These are phyloP conservation scores for Hapalemur alaotrensis DNA, from an alignment of 2,797 vertebrate species.

Conservation along the genomic window DNA sequence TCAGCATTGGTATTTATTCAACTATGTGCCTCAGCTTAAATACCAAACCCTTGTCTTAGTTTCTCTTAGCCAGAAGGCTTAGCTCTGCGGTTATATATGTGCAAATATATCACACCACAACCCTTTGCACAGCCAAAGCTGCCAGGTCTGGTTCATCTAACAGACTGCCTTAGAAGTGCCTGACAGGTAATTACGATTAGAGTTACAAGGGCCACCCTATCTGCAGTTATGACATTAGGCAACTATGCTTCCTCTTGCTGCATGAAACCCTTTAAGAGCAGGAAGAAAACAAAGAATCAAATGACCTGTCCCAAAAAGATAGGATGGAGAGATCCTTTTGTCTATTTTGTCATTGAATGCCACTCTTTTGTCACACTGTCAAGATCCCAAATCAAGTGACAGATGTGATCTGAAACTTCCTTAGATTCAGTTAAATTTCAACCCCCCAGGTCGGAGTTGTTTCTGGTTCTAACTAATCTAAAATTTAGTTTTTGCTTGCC, in stretches of 20 bases:
- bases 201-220: background rate
- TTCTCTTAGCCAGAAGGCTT: background rate
- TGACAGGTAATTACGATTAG: background rate
- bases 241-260: background rate
- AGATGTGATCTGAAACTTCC: background rate
- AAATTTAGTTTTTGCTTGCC: background rate
- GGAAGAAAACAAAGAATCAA: background rate
- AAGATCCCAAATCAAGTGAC: background rate
- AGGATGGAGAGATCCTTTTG: background rate
- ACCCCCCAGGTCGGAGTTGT: background rate
- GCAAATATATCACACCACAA: background rate
- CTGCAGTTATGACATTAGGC: background rate
- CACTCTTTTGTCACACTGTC: background rate
- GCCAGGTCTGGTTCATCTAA: background rate
- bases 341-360: background rate
- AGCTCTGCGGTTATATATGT: background rate
- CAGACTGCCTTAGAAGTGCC: background rate
- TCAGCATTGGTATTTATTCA: background rate
- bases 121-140: background rate
- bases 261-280: background rate
- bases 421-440: background rate
- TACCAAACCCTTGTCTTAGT: background rate
- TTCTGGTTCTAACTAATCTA: background rate
- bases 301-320: background rate
- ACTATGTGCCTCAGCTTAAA: background rate